Percentiles rank a stretch among this genome's conserved stretches.
Evolutionary conservation across 2,888 invertebrate species (phyloP).

Genomic region (Dinocampus coccinellae): DNA sequence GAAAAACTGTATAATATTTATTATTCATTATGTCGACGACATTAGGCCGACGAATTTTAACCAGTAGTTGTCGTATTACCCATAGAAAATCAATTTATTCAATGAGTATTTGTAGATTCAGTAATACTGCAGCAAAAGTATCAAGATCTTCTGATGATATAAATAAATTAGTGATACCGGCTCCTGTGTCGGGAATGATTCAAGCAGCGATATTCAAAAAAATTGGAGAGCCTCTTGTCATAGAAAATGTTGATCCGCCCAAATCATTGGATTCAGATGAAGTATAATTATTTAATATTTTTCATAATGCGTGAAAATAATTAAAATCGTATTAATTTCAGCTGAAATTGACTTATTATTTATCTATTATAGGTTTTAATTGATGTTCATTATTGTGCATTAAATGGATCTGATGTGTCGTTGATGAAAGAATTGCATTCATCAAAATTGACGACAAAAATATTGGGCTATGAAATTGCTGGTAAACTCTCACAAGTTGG

Average conservation of each 20-base stretch:
- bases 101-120: not conserved
- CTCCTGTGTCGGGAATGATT: constrained; percentile 52
- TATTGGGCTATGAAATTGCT: constrained; percentile 77
- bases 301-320: not conserved
- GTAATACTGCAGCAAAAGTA: constrained; percentile 27
- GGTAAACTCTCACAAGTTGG: constrained; percentile 75
- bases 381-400: constrained; percentile 75
- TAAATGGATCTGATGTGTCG: constrained; percentile 76
- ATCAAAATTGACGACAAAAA: constrained; percentile 71
- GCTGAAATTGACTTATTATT: not conserved
- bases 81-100: not conserved
- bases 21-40: constrained; percentile 10
- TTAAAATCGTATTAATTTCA: not conserved
- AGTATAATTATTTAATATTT: constrained; percentile 52
- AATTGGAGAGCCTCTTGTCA: constrained; percentile 70
- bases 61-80: not conserved
- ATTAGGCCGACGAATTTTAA: constrained; percentile 3
- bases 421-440: constrained; percentile 71
- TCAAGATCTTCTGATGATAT: constrained; percentile 40
- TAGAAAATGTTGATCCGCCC: constrained; percentile 68
- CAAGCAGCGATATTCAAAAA: constrained; percentile 72
- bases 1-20: not conserved
- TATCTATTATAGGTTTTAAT: constrained; percentile 72
- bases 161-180: constrained; percentile 39
- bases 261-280: constrained; percentile 69